Conservation (phyloP, 2,113 vertebrate species). For the Picathartes gymnocephalus region DNA sequence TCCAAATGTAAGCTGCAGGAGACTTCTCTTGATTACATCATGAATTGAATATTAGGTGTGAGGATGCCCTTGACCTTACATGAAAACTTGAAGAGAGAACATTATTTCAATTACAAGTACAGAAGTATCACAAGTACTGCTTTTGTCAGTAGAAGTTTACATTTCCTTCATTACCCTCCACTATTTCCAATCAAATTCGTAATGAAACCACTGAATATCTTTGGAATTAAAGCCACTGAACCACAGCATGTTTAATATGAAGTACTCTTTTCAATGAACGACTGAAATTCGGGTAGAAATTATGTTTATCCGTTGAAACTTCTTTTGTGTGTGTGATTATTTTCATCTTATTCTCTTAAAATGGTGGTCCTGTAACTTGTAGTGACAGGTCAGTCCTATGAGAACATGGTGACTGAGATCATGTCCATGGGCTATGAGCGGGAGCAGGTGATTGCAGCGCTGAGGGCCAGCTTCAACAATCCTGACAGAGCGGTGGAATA, state of each 20-base stretch:
- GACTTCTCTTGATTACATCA: neutral
- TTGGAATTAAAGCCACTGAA: neutral
- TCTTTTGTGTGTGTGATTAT: neutral
- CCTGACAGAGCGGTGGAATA: constrained; percentile 96
- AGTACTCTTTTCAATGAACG: neutral
- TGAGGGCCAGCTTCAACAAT: constrained; percentile 96
- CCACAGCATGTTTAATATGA: neutral
- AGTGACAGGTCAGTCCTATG: constrained; percentile 95
- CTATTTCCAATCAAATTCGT: neutral
- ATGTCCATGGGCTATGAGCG: constrained; percentile 97
- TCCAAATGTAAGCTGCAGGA: neutral
- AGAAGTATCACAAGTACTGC: neutral
- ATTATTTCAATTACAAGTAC: neutral
- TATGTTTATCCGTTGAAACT: neutral
- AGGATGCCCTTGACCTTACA: neutral
- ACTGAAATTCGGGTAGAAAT: neutral
- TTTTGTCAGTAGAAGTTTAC: neutral
- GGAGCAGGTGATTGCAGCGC: constrained; percentile 88
- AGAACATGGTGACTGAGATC: constrained; percentile 97
- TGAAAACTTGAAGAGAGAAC: neutral
- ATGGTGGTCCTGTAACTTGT: neutral
- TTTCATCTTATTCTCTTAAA: neutral
- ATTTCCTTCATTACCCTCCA: neutral
- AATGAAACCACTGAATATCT: neutral
- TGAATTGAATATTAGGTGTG: neutral